Percentiles rank a stretch among this genome's conserved stretches.
phyloP scores from a whole-genome alignment of 2,888 invertebrate genomes.

The Hymenopus coronatus region DNA sequence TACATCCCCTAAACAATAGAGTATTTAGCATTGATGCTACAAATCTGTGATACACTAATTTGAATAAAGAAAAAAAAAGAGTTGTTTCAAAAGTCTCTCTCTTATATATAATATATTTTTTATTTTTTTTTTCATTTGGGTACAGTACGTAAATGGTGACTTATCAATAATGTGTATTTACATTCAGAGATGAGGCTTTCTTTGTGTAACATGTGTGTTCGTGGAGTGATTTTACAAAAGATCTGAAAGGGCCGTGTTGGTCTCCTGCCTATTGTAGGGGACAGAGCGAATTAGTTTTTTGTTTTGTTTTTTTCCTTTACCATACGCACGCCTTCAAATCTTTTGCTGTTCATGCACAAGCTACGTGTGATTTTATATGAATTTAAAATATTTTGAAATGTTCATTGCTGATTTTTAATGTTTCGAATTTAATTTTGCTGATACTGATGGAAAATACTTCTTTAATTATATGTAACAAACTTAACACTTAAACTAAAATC shows the following conservation, averaged over 20 bases:
- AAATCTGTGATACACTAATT: conserved; percentile 14
- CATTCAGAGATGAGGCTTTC: background rate
- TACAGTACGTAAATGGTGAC: background rate
- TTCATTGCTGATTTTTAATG: background rate
- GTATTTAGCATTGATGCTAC: background rate
- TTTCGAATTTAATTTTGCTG: background rate
- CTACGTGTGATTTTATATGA: background rate
- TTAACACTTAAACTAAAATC: background rate
- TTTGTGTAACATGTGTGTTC: background rate
- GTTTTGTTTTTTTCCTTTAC: background rate
- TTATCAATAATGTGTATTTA: background rate
- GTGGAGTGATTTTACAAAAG: background rate
- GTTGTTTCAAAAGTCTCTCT: background rate
- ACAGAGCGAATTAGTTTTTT: background rate
- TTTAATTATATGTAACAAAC: background rate
- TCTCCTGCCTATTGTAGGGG: background rate
- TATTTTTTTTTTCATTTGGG: background rate
- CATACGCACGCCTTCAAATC: background rate
- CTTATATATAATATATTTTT: background rate
- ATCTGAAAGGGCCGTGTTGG: background rate
- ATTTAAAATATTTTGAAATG: background rate
- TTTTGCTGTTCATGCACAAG: background rate
- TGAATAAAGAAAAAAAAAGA: background rate
- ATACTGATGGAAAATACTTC: background rate
- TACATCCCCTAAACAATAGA: conserved; percentile 11